Evolutionary conservation across 2,113 vertebrate species (phyloP).

Genomic region (Gnathonemus echidnorhynchus): DNA sequence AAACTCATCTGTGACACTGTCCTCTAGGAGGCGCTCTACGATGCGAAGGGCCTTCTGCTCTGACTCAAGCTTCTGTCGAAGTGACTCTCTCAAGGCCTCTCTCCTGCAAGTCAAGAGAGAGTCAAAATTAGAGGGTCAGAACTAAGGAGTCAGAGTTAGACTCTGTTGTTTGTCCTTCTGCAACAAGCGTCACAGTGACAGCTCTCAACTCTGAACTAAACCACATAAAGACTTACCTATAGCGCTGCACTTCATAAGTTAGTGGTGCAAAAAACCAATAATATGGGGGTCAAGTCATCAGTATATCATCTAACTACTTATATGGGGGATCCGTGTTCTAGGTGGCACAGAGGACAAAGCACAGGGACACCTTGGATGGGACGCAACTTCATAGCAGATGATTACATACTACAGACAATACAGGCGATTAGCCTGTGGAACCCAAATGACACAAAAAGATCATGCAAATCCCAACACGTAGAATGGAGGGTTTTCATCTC

Average conservation of each 20-base stretch:
- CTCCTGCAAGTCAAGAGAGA: conserved; percentile 57
- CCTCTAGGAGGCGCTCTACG: conserved; percentile 82
- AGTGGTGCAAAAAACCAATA: neutral
- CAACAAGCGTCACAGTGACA: neutral
- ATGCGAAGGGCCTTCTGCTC: conserved; percentile 73
- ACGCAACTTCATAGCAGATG: neutral
- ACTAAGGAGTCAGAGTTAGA: neutral
- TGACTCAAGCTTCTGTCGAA: conserved; percentile 72
- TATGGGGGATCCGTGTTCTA: neutral
- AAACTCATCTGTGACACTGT: conserved; percentile 76
- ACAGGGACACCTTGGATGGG: neutral
- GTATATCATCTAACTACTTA: neutral
- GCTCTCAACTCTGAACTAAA: neutral
- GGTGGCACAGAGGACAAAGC: neutral
- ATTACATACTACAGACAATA: neutral
- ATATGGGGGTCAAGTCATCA: neutral
- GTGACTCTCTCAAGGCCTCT: conserved; percentile 65
- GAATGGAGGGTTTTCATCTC: neutral
- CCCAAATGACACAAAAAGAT: neutral
- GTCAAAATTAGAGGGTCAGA: neutral
- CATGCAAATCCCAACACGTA: neutral
- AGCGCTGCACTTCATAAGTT: neutral
- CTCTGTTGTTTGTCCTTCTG: neutral
- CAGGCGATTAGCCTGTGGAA: neutral
- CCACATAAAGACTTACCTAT: neutral